Conservation (phyloP, 2,113 vertebrate genomes). For the Tetraodon nigroviridis region DNA sequence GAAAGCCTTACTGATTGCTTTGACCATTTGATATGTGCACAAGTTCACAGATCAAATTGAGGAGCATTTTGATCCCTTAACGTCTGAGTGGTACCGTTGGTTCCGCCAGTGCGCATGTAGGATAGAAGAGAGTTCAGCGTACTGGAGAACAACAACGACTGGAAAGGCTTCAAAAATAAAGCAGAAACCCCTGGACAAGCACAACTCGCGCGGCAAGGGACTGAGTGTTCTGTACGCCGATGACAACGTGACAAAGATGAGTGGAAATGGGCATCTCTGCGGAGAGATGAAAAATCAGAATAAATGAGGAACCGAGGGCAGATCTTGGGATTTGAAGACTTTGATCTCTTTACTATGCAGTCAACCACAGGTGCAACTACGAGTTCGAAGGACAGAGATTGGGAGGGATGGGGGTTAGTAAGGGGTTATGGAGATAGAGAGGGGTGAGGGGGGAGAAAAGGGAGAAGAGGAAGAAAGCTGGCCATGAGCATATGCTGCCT, state of each 20-base stretch:
- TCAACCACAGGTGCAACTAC: constrained; percentile 30
- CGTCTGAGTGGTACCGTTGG: constrained; percentile 19
- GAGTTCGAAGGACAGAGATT: constrained; percentile 7
- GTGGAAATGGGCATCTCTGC: no score
- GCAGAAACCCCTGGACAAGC: constrained; percentile 33
- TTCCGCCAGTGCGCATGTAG: constrained; percentile 47
- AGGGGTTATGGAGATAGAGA: constrained; percentile 17
- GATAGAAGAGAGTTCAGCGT: constrained; percentile 33
- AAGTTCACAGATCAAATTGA: constrained; percentile 24
- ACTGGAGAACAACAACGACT: constrained; percentile 43
- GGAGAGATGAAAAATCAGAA: neutral
- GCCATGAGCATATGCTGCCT: constrained; percentile 69
- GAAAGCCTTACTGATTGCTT: no score
- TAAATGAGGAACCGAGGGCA: neutral
- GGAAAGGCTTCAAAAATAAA: constrained; percentile 57
- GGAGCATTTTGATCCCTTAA: constrained; percentile 24
- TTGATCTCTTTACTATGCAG: constrained; percentile 48
- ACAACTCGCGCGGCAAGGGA: constrained; percentile 47
- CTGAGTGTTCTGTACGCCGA: constrained; percentile 21
- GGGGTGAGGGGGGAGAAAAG: constrained; percentile 21
- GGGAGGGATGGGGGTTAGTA: neutral
- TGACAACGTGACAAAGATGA: no score
- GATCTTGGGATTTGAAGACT: neutral
- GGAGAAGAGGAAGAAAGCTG: constrained; percentile 62
- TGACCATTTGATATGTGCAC: constrained; percentile 3